These are phyloP conservation scores for Heterodera schachtii DNA, from an alignment of 1,140 invertebrate species.

Conservation along the genomic window DNA sequence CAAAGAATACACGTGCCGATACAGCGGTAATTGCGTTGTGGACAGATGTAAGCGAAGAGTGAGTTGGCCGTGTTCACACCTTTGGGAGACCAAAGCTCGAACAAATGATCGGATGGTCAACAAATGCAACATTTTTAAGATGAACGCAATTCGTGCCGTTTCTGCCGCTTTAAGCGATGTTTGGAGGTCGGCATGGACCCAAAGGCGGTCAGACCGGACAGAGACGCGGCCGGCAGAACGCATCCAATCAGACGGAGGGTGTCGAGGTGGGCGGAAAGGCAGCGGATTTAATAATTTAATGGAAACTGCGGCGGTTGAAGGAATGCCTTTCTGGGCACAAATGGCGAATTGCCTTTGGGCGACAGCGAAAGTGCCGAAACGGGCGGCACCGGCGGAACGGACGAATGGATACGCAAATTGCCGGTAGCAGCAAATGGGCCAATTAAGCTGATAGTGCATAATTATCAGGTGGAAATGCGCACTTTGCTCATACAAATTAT, in stretches of 20 bases:
- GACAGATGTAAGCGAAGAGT: slow-evolving; percentile 57
- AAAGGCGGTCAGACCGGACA: slow-evolving; percentile 61
- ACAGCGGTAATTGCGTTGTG: slow-evolving; percentile 62
- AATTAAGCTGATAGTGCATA: neutral
- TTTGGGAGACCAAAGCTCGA: slow-evolving; percentile 7
- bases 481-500: slow-evolving; percentile 64
- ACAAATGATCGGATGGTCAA: neutral
- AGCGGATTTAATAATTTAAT: neutral
- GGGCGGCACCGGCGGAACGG: slow-evolving; percentile 31
- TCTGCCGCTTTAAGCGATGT: slow-evolving; percentile 65
- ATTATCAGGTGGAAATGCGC: slow-evolving; percentile 55
- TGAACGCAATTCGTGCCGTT: slow-evolving; percentile 64
- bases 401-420: slow-evolving; percentile 61
- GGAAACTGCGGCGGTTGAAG: neutral
- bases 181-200: slow-evolving; percentile 65
- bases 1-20: slow-evolving; percentile 60
- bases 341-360: slow-evolving; percentile 9
- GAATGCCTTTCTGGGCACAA: slow-evolving; percentile 13
- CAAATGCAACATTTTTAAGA: slow-evolving; percentile 36
- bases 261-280: slow-evolving; percentile 9
- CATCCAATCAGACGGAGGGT: slow-evolving; percentile 59
- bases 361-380: neutral
- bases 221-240: slow-evolving; percentile 61
- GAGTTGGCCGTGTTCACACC: slow-evolving; percentile 3
- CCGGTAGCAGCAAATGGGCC: slow-evolving; percentile 37